Evolutionary conservation across 2,797 vertebrate species (phyloP).

Genomic region (Typhlichthys subterraneus): DNA sequence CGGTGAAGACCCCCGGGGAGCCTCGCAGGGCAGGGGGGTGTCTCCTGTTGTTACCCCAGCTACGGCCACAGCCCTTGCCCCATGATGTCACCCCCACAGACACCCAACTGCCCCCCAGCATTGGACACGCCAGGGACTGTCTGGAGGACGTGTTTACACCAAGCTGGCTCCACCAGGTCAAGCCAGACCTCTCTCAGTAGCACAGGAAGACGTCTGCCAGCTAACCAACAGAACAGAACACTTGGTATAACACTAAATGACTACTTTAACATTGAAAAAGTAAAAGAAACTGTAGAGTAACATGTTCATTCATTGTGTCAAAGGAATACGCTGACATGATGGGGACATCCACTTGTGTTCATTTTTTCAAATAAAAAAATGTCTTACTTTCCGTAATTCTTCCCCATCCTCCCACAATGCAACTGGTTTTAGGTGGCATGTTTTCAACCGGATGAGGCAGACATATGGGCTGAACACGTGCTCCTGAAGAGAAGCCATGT

Average conservation of each 20-base stretch:
- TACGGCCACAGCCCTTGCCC: conserved; percentile 87
- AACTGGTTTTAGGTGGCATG: conserved; percentile 73
- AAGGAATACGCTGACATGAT: too few relatives aligned
- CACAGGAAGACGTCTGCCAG: conserved; percentile 77
- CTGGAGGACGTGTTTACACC: conserved; percentile 76
- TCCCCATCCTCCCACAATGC: conserved; percentile 86
- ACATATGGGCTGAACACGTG: conserved; percentile 79
- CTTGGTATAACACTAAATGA: background rate
- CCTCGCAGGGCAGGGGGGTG: conserved; percentile 70
- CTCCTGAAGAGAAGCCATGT: conserved; percentile 60
- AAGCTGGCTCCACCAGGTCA: conserved; percentile 76
- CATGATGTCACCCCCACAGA: conserved; percentile 85
- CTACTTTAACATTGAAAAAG: background rate
- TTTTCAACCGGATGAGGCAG: conserved; percentile 81
- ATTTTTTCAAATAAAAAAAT: background rate
- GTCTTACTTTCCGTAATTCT: conserved; percentile 80
- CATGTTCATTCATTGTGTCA: too few relatives aligned
- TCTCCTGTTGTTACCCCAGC: conserved; percentile 78
- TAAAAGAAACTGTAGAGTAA: background rate
- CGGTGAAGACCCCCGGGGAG: conserved; percentile 88
- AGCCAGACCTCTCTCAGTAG: conserved; percentile 81
- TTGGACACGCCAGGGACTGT: conserved; percentile 81
- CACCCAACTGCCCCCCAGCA: conserved; percentile 75
- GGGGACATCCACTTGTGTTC: too few relatives aligned
- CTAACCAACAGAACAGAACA: background rate